Evolutionary conservation across 1,140 invertebrate species (phyloP).

Genomic region (Leptoteleia sp.): DNA sequence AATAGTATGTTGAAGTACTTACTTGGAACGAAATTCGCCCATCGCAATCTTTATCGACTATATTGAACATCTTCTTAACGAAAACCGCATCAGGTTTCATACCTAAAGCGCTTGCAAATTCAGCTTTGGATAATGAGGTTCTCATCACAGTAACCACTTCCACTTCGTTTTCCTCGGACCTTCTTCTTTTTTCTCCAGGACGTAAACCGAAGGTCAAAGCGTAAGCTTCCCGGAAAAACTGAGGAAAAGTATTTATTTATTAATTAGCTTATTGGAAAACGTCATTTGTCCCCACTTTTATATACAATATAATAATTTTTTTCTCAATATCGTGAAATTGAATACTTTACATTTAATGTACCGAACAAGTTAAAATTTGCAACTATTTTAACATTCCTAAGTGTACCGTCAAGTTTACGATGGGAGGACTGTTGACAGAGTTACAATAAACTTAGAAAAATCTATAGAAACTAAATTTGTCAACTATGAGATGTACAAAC

Average conservation of each 20-base stretch:
- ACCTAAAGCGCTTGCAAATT: conserved; percentile 98
- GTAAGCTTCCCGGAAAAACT: conserved; percentile 99
- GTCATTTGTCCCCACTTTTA: no score
- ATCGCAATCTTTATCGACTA: conserved; percentile 97
- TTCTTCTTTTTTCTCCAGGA: conserved; percentile 86
- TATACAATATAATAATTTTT: no score
- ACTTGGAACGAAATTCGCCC: conserved; percentile 97
- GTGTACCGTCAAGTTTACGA: no score
- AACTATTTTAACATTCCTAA: no score
- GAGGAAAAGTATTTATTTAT: background rate
- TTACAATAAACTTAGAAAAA: no score
- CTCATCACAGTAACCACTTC: conserved; percentile 96
- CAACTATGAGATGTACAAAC: no score
- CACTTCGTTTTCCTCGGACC: conserved; percentile 88
- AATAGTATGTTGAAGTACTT: no score
- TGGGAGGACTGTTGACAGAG: no score
- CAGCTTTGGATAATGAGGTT: conserved; percentile 95
- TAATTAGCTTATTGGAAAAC: background rate
- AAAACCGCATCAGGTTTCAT: conserved; percentile 98
- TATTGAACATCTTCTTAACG: conserved; percentile 99
- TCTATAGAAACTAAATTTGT: no score
- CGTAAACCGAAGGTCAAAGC: conserved; percentile 94
- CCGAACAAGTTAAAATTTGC: no score
- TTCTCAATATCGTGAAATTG: no score
- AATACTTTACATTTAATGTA: no score